These are phyloP conservation scores for Lithosia quadra DNA, from an alignment of 2,888 invertebrate species.

Conservation along the genomic window DNA sequence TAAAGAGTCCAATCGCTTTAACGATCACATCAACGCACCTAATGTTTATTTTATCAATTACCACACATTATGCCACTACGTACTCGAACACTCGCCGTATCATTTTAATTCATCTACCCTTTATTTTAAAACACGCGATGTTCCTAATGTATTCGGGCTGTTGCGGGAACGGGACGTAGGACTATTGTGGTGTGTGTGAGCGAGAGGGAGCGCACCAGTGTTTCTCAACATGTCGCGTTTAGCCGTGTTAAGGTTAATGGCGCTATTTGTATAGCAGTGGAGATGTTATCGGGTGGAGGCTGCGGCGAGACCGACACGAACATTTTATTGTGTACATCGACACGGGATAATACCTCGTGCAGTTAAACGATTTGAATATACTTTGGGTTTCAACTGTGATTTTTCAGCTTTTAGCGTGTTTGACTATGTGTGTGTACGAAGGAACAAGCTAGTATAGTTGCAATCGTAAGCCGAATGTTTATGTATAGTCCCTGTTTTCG, in stretches of 20 bases:
- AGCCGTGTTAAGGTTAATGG: slow-evolving; percentile 81
- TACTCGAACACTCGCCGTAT: slow-evolving; percentile 61
- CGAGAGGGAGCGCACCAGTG: slow-evolving; percentile 44
- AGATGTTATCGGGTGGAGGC: slow-evolving; percentile 74
- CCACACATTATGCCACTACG: slow-evolving; percentile 72
- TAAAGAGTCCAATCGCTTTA: slow-evolving; percentile 28
- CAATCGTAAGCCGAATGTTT: too few relatives aligned
- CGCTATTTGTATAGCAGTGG: slow-evolving; percentile 78
- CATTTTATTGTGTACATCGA: slow-evolving; percentile 67
- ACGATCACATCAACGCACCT: slow-evolving; percentile 35
- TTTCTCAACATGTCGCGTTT: slow-evolving; percentile 72
- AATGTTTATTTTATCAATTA: slow-evolving; percentile 75
- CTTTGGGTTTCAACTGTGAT: slow-evolving; percentile 25
- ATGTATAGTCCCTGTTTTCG: too few relatives aligned
- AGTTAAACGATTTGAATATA: slow-evolving; percentile 48
- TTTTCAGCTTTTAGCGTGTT: background rate
- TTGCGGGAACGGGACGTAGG: slow-evolving; percentile 50
- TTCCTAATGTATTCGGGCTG: slow-evolving; percentile 47
- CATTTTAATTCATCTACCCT: slow-evolving; percentile 73
- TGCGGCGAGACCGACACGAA: slow-evolving; percentile 62
- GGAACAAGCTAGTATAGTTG: too few relatives aligned
- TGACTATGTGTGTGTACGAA: background rate
- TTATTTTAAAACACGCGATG: slow-evolving; percentile 66
- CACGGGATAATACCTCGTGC: slow-evolving; percentile 53
- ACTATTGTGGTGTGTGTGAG: slow-evolving; percentile 38